phyloP scores from a whole-genome alignment of 2,888 invertebrate genomes.

The Tetragnatha montana region DNA sequence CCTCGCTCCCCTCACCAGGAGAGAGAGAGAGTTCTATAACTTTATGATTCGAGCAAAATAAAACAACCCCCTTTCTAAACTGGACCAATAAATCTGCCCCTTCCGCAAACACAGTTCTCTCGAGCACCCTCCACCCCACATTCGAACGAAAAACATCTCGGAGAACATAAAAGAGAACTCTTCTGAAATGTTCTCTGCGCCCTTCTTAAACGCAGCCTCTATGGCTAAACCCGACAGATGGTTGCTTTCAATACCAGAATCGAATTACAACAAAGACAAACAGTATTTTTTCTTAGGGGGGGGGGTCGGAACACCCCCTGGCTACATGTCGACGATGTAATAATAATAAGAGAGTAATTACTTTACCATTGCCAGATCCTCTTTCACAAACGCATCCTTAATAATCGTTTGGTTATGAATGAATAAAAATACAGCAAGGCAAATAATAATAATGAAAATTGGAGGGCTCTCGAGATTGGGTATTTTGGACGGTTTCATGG shows the following conservation, averaged over 20 bases:
- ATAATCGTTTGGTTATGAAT: neutral
- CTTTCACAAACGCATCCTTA: neutral
- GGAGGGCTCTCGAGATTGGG: neutral
- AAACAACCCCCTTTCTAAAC: slow-evolving; percentile 18
- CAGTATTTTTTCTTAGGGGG: neutral
- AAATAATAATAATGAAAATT: neutral
- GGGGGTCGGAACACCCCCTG: too few species aligned
- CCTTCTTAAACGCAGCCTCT: slow-evolving; percentile 38
- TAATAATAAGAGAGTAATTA: neutral
- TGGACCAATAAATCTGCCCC: slow-evolving; percentile 42
- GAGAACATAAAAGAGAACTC: slow-evolving; percentile 32
- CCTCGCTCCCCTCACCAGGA: slow-evolving; percentile 8
- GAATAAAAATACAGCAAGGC: neutral
- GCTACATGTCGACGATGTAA: neutral
- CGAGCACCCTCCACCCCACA: neutral
- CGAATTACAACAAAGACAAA: slow-evolving; percentile 8
- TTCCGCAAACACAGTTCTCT: slow-evolving; percentile 19
- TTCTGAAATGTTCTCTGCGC: slow-evolving; percentile 9
- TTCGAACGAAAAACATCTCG: slow-evolving; percentile 20
- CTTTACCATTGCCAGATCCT: neutral
- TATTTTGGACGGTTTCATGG: neutral
- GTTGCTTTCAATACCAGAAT: slow-evolving; percentile 14
- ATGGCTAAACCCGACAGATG: slow-evolving; percentile 23
- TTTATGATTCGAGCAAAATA: slow-evolving; percentile 48
- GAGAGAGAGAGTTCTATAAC: neutral